Evolutionary conservation across 2,113 vertebrate genomes (phyloP), one percentile per base, ranked within the genome.

Genomic region (Bos indicus): DNA sequence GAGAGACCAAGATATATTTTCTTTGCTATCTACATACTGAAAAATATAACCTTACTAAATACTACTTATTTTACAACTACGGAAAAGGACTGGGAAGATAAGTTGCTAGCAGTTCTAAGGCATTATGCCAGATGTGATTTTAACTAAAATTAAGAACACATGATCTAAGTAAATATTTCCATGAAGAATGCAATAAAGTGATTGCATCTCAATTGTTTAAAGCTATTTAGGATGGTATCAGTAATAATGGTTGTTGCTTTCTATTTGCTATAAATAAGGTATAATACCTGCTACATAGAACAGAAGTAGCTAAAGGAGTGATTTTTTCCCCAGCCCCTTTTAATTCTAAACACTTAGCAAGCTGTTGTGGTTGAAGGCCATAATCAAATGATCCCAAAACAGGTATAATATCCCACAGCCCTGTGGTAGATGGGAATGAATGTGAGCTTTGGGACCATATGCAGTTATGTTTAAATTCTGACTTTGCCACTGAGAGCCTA

Each of bases 41-140:
- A 95, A 60, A 96, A 94, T 57, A 30, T 81, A 97, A 89, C 51
- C 43, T 85, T 86, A 77, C 64, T 85, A 97, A 94, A 77, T 87
- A 96, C 54, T 98, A 96, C 46, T 98, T 59, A 91, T 57, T 92
- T 88, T 28, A 51, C 51, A 96, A 95, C 86, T 84, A 7, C 84
- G 43, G 48, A 54, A 12, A 48, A 90, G 48, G 90, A 60, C 90
- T 98, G 19, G 97, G 98, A 98, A 98, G 96, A 96, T 96, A 86
- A 30, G 56, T 82, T 80, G 59, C 9, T 82, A 67, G 62, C 19
- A 14, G 25, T 23, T 26, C 36, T 81, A 60, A 81, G 28, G 46
- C 51, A 91, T 82, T 12, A 25, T 48, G 48, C 56, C 88, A 96
- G 51, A 51, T 10, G 80, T 74, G 60, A 92, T 89, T 89, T 96